Evolutionary conservation across 92 coral and sea anemone species (phyloP), one percentile per base, ranked within the genome.

Genomic region (Epizoanthus illoricatus): DNA sequence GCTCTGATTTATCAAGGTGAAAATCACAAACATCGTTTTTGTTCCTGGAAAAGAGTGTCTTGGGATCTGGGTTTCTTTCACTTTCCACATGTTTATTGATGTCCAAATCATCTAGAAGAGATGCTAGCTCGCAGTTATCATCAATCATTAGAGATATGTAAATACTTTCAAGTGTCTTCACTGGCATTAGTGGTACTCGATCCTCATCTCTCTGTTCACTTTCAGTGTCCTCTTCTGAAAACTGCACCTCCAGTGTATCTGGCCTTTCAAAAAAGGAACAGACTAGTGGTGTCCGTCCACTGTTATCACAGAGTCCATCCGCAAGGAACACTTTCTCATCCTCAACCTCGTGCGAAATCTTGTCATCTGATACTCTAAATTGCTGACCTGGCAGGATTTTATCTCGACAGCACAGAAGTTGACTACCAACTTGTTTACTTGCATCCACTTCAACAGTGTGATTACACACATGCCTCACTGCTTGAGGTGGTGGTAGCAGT

Each of bases 221-320:
- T 3, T 71, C 56, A 13, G 0, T 52, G 17, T 41, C 57, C n/a
- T 12, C 21, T 41, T 43, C 11, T 42, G 56, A 16, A 4, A 28
- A 28, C 60, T 52, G 18, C 52, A 12, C 20, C 56, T 71, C 20
- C 76, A 41, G 76, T n/a, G 4, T 7, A 52, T 71, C 76, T 33
- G 76, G 76, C 11, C 13, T 71, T 23, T 71, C 76, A 12, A 71
- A 71, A 71, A 71, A 71, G 3, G 76, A 71, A 52, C 76, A 71
- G 11, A 71, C 76, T 7, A 33, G 76, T 15, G 80, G 66, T 56
- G 66, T 75, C 3, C 65, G 36, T 39, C 80, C 80, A 75, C 41
- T 54, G 21, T 75, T 7, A 75, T 75, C 80, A 41, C 7, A 52
- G 43, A 41, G 45, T n/a, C 20, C 45, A 10, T 75, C 80, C 4